Percentiles rank a stretch among this genome's conserved stretches.
Conservation (phyloP, 2,797 vertebrate genomes). For the Miichthys miiuy region DNA sequence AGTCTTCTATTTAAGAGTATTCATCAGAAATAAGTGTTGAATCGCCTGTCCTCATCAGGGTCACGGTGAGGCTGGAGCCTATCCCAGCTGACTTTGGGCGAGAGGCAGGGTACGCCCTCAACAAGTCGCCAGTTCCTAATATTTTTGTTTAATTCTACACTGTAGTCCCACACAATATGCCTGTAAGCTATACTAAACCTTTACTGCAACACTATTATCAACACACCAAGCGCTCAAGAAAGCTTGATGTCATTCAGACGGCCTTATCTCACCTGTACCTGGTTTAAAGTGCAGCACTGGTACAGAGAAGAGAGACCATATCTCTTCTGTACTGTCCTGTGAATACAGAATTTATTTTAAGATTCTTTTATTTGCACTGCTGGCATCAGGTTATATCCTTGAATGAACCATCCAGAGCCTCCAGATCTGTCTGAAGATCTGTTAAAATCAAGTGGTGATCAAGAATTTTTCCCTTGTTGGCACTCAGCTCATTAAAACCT, state of each 20-base stretch:
- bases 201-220: neutral
- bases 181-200: neutral
- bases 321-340: neutral
- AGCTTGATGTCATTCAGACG: neutral
- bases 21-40: neutral
- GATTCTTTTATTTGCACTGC: neutral
- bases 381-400: too few relatives aligned
- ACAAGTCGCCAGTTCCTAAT: neutral
- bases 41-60: too few relatives aligned
- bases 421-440: neutral
- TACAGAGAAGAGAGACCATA: neutral
- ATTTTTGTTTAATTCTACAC: neutral
- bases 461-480: neutral
- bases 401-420: neutral
- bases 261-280: neutral
- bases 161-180: neutral
- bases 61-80: too few relatives aligned
- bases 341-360: neutral
- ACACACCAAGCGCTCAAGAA: neutral
- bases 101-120: too few relatives aligned
- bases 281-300: slow-evolving; percentile 2
- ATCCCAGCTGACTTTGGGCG: too few relatives aligned
- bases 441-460: neutral
- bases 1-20: neutral
- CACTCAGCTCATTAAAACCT: neutral